Conservation (phyloP, 2,113 vertebrate genomes). For the Benthochromis sp. region DNA sequence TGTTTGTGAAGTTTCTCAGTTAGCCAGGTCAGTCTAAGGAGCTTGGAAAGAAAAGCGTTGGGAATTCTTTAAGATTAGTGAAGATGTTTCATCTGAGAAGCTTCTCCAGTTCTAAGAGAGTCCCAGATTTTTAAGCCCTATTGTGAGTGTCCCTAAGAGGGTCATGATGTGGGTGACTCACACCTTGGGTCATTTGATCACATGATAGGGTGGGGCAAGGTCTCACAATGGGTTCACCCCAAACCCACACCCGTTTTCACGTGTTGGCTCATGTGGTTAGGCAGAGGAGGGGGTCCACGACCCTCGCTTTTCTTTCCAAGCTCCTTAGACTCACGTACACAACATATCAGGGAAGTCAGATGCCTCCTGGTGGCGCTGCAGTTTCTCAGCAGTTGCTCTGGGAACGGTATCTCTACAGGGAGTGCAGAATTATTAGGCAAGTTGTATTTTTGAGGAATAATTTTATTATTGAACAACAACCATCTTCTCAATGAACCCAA, state of each 20-base stretch:
- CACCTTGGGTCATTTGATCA: neutral
- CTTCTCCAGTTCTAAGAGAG: neutral
- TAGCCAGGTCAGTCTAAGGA: neutral
- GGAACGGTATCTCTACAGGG: accelerated
- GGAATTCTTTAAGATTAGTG: neutral
- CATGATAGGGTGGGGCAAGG: neutral
- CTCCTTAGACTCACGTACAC: neutral
- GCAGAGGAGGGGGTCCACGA: neutral
- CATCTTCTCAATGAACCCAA: no score
- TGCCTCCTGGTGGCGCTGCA: neutral
- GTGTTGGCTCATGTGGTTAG: neutral
- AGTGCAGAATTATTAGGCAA: no score
- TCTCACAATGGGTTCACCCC: neutral
- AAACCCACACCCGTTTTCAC: neutral
- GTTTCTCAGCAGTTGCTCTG: neutral
- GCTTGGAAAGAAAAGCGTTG: neutral
- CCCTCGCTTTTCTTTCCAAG: neutral
- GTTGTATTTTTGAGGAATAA: no score
- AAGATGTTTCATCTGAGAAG: neutral
- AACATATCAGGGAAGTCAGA: neutral
- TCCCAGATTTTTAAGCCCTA: neutral
- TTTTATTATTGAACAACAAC: no score
- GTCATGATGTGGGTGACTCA: neutral
- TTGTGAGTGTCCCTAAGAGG: neutral
- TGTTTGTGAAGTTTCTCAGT: neutral